Base-by-base conservation (phyloP, 2,888 invertebrate genomes). In the Stenichneumon culpator region DNA sequence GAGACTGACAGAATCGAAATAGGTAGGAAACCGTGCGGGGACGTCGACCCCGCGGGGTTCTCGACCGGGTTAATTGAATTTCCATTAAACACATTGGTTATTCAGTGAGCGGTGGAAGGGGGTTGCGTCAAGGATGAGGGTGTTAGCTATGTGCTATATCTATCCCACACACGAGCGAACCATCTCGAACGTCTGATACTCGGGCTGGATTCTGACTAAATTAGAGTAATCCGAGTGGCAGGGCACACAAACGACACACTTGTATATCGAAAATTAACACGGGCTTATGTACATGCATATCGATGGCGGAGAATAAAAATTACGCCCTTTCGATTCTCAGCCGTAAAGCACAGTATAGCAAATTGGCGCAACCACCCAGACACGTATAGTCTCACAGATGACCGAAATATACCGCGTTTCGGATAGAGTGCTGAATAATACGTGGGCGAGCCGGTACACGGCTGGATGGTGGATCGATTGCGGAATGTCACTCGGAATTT, bases 401-500 rank as follows among this genome's bases (percentile, higher is more conserved):
- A 57, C 65, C 52, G 65, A 44, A 75, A 72, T 73, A 79, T 57
- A 68, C 50, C 65, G 72, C 65, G 39, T 72, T 84, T 75, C 69
- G 79, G 80, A 79, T 81, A 75, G 75, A 39, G 32, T 72, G 60
- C 75, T 85, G 85, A 87, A 86, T 85, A 87, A 85, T 83, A 83
- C 77, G 85, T 85, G 87, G 68, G 57, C 16, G 47, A 39, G 47
- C 16, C 65, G 22, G 52, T 60, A 36, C 73, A 50, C 39, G 60
- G 52, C 57, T 19, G 47, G 78, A 82, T 82, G 57, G 67, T 82
- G 60, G 83, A 85, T 87, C 85, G 85, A 83, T 84, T 72, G 85
- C 52, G 82, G 86, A 83, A 89, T 88, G 87, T 84, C 88, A 83
- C 82, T 65, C 70, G 82, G 79, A 88, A 86, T 85, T 87, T 77